These are phyloP conservation scores for Agonopterix arenella DNA, from an alignment of 2,888 invertebrate genomes.

Conservation along the genomic window DNA sequence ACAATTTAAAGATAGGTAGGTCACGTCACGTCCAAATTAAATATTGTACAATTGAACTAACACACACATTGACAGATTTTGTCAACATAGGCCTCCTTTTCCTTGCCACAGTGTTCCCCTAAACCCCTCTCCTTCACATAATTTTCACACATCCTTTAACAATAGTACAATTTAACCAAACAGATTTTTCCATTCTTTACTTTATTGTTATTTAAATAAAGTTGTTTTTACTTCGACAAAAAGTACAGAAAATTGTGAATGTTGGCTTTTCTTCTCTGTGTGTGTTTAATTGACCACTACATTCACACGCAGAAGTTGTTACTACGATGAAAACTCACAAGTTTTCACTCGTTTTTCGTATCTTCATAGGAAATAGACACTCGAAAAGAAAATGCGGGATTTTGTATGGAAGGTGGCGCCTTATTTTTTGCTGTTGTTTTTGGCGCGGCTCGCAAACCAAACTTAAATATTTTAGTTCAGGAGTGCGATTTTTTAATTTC, in stretches of 20 bases:
- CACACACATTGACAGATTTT: slow-evolving; percentile 11
- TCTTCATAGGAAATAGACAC: neutral
- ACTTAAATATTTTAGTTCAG: no score
- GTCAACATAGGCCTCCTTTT: slow-evolving; percentile 22
- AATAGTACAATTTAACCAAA: slow-evolving; percentile 2
- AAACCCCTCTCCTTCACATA: slow-evolving; percentile 21
- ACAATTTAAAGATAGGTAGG: slow-evolving; percentile 20
- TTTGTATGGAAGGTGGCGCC: no score
- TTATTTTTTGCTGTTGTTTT: no score
- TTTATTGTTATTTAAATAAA: slow-evolving; percentile 3
- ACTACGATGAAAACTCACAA: slow-evolving; percentile 8
- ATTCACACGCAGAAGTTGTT: slow-evolving; percentile 10
- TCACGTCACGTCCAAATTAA: slow-evolving; percentile 13
- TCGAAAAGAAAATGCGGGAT: no score
- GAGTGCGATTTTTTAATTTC: no score
- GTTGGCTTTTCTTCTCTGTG: slow-evolving; percentile 27
- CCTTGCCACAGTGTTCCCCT: slow-evolving; percentile 12
- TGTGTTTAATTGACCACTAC: slow-evolving; percentile 55
- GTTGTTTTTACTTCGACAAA: slow-evolving; percentile 15
- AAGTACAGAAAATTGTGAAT: slow-evolving; percentile 10
- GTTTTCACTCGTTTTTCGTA: slow-evolving; percentile 1
- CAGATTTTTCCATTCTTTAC: slow-evolving; percentile 7
- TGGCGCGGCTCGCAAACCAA: no score
- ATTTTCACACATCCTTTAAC: slow-evolving; percentile 35
- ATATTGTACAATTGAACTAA: slow-evolving; percentile 14